Evolutionary conservation across 2,888 invertebrate species (phyloP).

Genomic region (Schizaphis graminum): DNA sequence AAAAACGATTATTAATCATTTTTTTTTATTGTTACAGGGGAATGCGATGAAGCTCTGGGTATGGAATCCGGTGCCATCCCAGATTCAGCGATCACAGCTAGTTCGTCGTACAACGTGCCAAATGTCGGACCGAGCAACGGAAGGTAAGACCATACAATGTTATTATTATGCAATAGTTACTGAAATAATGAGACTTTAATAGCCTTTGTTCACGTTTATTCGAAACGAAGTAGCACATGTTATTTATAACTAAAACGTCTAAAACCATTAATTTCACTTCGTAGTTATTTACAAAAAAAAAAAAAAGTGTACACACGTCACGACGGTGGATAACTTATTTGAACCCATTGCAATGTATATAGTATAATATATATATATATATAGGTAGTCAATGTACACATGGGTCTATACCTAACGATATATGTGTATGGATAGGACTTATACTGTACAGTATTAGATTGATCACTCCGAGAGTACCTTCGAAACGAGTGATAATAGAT

Average conservation of each 20-base stretch:
- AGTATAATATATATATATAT: neutral
- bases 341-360: neutral
- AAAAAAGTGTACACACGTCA: neutral
- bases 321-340: neutral
- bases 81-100: conserved; percentile 79
- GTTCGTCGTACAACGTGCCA: conserved; percentile 78
- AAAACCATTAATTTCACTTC: neutral
- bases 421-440: neutral
- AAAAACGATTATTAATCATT: conserved; percentile 29
- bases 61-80: conserved; percentile 81
- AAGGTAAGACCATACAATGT: conserved; percentile 73
- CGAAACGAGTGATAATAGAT: conserved; percentile 8
- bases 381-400: neutral
- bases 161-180: neutral
- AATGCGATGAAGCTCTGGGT: conserved; percentile 78
- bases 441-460: conserved; percentile 13
- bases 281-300: neutral
- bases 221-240: neutral
- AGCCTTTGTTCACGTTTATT: neutral
- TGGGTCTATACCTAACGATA: neutral
- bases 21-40: conserved; percentile 73
- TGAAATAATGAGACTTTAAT: neutral
- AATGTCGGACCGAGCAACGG: conserved; percentile 80
- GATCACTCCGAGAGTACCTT: conserved; percentile 27
- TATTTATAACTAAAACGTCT: neutral